Base-by-base conservation (phyloP, 2,113 vertebrate genomes). In the Tychaedon coryphoeus region DNA sequence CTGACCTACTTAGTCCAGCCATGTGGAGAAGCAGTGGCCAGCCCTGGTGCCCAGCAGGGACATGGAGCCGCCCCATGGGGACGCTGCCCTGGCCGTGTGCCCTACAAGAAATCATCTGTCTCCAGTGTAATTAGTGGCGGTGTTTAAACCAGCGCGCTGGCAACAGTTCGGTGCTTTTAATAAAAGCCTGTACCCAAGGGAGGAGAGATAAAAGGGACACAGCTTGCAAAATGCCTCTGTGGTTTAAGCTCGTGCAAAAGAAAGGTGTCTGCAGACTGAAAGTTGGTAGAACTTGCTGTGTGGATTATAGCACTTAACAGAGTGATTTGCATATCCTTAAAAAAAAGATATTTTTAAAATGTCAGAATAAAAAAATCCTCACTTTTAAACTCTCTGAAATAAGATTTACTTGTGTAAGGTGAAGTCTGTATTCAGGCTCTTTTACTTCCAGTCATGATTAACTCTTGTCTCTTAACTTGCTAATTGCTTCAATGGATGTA, bases 1-100 rank as follows among this genome's bases (percentile, higher is more conserved):
- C 97, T 97, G 98, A 97, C 96, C 96, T 94, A 95, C 89, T 98
- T 97, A 92, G 60, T 80, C 14, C 74, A 40, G 96, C 67, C 84
- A 31, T 47, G 85, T 36, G 60, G 70, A 58, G 88, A 36, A 69
- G 77, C 88, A 9, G 61, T 29, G 82, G 81, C 50, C 38, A n/a
- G 78, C 48, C 77, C 76, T n/a, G 62, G 47, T 51, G 88, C 80
- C 54, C 3, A 0, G 0, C 14, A 58, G 86, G 72, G 80, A 80
- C 7, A 0, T 1, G 4, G 3, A 7, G 34, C 72, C 0, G 0
- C 36, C 67, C 19, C 3, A 0, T 0, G 4, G 54, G 40, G 45
- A 72, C 80, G 43, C 31, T 83, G 84, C 54, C 58, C 79, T 7
- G 9, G 48, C 76, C 0, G 2, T 5, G 43, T 88, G 95, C 91